Percentiles rank a stretch among this genome's conserved stretches.
These are phyloP conservation scores for Rhinichthys klamathensis DNA, from an alignment of 2,113 vertebrate species.

Conservation along the genomic window DNA sequence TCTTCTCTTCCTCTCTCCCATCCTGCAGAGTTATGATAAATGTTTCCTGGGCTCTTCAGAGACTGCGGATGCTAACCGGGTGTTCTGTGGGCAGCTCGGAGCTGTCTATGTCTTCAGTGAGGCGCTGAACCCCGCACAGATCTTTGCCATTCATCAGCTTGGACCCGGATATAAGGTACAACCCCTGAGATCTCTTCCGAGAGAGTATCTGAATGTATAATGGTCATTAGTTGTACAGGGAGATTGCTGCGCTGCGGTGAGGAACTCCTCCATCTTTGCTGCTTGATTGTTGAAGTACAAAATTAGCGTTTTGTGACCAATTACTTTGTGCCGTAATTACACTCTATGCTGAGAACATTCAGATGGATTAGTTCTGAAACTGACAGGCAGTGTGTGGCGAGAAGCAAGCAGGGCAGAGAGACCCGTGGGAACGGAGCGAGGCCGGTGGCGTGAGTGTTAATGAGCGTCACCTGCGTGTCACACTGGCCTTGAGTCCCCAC, in stretches of 20 bases:
- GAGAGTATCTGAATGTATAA: no score
- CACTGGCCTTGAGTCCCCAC: no score
- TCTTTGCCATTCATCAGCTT: constrained; percentile 98
- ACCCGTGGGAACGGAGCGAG: no score
- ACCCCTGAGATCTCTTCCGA: neutral
- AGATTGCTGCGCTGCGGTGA: neutral
- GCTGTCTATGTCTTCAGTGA: constrained; percentile 99
- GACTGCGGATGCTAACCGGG: constrained; percentile 96
- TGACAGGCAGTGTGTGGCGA: neutral
- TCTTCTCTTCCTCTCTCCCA: neutral
- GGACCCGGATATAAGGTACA: constrained; percentile 98
- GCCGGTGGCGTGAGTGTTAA: no score
- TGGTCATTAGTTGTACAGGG: neutral
- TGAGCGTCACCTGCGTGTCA: no score
- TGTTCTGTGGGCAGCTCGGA: constrained; percentile 97
- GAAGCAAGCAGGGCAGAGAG: no score
- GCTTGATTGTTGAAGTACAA: neutral
- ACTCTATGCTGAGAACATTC: neutral
- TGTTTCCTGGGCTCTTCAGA: constrained; percentile 99
- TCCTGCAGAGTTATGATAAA: constrained; percentile 95
- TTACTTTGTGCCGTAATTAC: neutral
- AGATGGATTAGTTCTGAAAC: neutral
- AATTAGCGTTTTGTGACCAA: neutral
- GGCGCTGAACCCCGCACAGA: constrained; percentile 98
- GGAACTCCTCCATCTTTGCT: neutral